Base-by-base conservation (phyloP, 2,888 invertebrate genomes). In the Nomada ferruginata region DNA sequence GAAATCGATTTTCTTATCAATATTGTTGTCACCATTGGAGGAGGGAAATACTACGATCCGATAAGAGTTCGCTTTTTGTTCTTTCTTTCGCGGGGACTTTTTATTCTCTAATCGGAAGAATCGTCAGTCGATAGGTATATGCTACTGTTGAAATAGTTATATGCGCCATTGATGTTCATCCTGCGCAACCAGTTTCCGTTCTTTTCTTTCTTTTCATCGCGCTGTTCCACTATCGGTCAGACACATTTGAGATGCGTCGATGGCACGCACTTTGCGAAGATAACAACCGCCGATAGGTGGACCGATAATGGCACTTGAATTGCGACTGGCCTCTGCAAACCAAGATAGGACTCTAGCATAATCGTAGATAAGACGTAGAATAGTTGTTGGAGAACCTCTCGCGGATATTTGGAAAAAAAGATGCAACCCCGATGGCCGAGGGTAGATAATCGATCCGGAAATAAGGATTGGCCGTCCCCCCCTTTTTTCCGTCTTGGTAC, bases 1-100 rank as follows among this genome's bases (percentile, higher is more conserved):
- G 85, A n/a, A 89, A 89, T 29, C 20, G 15, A 59, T 11, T 47
- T 26, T 61, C n/a, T 23, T 29, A 26, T n/a, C 15, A 20, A 20
- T 20, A 47, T 44, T 4, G 23, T 3, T 44, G 29, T 29, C 5
- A 29, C 26, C 1, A 23, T 55, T 55, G 44, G 13, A 44, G 0
- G 44, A 44, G 44, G 29, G 29, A 29, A 29, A 36, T 36, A 36
- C 36, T 36, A 7, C 1, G 36, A 7, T 36, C 7, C 36, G 36
- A 36, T 36, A 36, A 5, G 36, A 7, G 7, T 7, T 36, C 9
- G 36, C 36, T 36, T 36, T 15, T 47, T 47, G 47, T 3, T 13
- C 10, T 47, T 47, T 47, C 15, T 15, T 47, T 15, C 47, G 1
- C 36, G 7, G 7, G 36, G 7, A 36, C 7, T 36, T 5, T 36